A percentile compares a stretch with the other conserved stretches of the same genome.
Evolutionary conservation across 2,113 vertebrate species (phyloP).

Genomic region (Micronycteris hirsuta): DNA sequence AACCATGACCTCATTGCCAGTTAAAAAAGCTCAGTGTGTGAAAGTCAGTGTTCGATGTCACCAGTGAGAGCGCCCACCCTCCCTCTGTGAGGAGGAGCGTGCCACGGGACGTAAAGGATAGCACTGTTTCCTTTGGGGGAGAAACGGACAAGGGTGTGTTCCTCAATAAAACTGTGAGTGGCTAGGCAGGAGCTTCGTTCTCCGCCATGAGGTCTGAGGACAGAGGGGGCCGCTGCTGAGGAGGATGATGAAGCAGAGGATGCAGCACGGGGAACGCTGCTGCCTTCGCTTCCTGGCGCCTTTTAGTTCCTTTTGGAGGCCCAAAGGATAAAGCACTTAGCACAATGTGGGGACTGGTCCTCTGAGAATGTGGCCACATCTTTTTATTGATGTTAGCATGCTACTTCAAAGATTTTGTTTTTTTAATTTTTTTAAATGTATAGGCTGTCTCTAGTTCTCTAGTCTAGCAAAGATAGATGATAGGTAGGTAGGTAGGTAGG

Average conservation of each 20-base stretch:
- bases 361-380: not conserved
- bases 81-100: not conserved
- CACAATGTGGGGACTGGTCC: not conserved
- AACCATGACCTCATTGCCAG: not conserved
- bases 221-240: not conserved
- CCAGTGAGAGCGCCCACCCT: not conserved
- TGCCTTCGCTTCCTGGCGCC: not conserved
- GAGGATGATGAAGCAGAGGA: not conserved
- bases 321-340: not conserved
- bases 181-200: not conserved
- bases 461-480: not conserved
- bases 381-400: not conserved
- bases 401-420: not conserved
- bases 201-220: not conserved
- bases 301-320: not conserved
- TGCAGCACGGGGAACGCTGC: rapidly evolving
- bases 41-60: not conserved
- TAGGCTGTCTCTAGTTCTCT: not conserved
- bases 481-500: not conserved
- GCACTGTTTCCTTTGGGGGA: not conserved
- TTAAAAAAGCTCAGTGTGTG: not conserved
- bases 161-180: not conserved
- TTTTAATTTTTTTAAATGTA: not conserved
- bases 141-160: not conserved
- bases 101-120: not conserved